Percentiles rank a stretch among this genome's conserved stretches.
phyloP scores from a whole-genome alignment of 2,797 vertebrate genomes.

The Hemitrygon akajei region DNA sequence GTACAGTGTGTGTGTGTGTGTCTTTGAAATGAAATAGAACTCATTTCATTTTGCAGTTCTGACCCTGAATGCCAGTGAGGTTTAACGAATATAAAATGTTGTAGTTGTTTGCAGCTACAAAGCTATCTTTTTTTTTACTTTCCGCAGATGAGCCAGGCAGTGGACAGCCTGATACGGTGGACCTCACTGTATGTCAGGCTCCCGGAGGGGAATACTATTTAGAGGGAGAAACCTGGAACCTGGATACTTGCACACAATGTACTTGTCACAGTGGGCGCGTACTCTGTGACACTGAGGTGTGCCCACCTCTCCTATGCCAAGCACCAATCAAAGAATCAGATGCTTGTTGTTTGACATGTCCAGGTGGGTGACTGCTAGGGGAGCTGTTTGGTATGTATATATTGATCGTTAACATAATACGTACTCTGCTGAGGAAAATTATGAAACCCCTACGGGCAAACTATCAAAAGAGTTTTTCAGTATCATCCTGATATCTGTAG shows the following conservation, averaged over 20 bases:
- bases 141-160: slow-evolving; percentile 66
- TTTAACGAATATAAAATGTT: neutral
- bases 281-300: slow-evolving; percentile 67
- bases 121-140: neutral
- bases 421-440: neutral
- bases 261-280: slow-evolving; percentile 68
- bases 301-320: slow-evolving; percentile 66
- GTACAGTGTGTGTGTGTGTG: neutral
- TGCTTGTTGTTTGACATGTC: slow-evolving; percentile 64
- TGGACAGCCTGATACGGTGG: slow-evolving; percentile 61
- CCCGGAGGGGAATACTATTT: slow-evolving; percentile 67
- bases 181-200: slow-evolving; percentile 68
- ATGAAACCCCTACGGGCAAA: neutral
- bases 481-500: neutral
- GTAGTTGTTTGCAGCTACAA: neutral
- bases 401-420: neutral
- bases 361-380: slow-evolving; percentile 50
- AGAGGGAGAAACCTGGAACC: slow-evolving; percentile 72
- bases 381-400: neutral
- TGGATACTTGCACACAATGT: slow-evolving; percentile 68
- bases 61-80: neutral
- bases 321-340: slow-evolving; percentile 58
- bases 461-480: too few relatives aligned
- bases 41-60: neutral
- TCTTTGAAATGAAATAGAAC: neutral